Percentiles rank a stretch among this genome's conserved stretches.
Evolutionary conservation across 92 coral and sea anemone genomes (phyloP).

Genomic region (Muricea muricata): DNA sequence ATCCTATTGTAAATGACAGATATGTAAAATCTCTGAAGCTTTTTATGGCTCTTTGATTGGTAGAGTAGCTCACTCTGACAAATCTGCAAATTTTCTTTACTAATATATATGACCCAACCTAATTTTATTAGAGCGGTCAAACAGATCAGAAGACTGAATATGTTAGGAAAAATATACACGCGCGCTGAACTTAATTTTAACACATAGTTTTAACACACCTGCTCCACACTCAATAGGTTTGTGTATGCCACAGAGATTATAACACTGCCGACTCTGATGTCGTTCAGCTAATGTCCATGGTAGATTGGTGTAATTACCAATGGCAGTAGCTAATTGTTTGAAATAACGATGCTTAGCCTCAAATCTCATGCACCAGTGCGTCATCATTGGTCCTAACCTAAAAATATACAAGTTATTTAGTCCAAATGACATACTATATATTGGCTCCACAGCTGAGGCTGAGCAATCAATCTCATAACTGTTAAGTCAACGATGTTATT

Average conservation of each 20-base stretch:
- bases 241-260: slow-evolving; percentile 19
- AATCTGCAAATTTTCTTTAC: background rate
- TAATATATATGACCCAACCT: background rate
- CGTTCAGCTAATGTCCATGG: slow-evolving; percentile 51
- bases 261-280: slow-evolving; percentile 41
- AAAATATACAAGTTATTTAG: background rate
- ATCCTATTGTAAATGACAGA: too few species aligned
- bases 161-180: background rate
- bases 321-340: slow-evolving; percentile 36
- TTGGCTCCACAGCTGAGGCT: background rate
- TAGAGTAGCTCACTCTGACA: background rate
- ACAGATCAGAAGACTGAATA: background rate
- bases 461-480: background rate
- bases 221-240: slow-evolving; percentile 49
- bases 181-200: background rate
- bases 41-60: background rate
- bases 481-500: background rate
- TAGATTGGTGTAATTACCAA: slow-evolving; percentile 37
- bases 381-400: slow-evolving; percentile 16
- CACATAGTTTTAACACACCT: background rate
- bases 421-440: too few species aligned
- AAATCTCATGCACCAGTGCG: slow-evolving; percentile 21
- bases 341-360: too few species aligned
- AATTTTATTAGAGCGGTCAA: background rate
- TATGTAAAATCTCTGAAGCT: too few species aligned